Evolutionary conservation across 2,888 invertebrate genomes (phyloP), one percentile per base, ranked within the genome.

Genomic region (Tiliacea aurago): DNA sequence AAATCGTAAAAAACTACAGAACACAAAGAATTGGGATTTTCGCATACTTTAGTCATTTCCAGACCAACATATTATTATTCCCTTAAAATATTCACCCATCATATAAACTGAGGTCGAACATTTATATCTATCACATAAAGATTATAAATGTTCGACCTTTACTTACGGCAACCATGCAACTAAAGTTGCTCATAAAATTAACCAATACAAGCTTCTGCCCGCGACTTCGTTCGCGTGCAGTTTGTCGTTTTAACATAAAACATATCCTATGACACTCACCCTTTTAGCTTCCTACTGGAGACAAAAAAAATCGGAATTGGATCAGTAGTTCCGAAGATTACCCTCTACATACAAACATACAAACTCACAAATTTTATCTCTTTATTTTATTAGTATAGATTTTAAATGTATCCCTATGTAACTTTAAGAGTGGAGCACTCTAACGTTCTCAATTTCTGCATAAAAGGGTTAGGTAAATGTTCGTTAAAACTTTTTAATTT

Each of bases 401-500:
- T 84, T 79, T 73, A 49, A 76, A 64, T 55, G 43, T 33, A 67
- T 28, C 68, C 58, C 33, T 59, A 18, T 62, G 45, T 58, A n/a
- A 74, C 51, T 58, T 59, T 58, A 23, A 65, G 55, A 45, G 41
- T 23, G n/a, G 47, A 65, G 58, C 71, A 68, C 82, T 83, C 59
- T 59, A 53, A 43, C 23, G 15, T 4, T 72, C 33, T 37, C 55
- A 59, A 70, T 71, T 37, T n/a, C 47, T 72, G 51, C 67, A 63
- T 70, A 75, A 72, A 81, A 65, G 49, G 67, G 13, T 4, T 49
- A 59, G 67, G 53, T 58, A 41, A 59, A 56, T 64, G 49, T 62
- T 77, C 63, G 55, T 72, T 77, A 70, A 65, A 84, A 81, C 67
- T 83, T 84, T 73, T 70, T 65, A 70, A 81, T 83, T 77, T 20